Evolutionary conservation across 2,888 invertebrate species (phyloP).

Genomic region (Agrypnus murinus): DNA sequence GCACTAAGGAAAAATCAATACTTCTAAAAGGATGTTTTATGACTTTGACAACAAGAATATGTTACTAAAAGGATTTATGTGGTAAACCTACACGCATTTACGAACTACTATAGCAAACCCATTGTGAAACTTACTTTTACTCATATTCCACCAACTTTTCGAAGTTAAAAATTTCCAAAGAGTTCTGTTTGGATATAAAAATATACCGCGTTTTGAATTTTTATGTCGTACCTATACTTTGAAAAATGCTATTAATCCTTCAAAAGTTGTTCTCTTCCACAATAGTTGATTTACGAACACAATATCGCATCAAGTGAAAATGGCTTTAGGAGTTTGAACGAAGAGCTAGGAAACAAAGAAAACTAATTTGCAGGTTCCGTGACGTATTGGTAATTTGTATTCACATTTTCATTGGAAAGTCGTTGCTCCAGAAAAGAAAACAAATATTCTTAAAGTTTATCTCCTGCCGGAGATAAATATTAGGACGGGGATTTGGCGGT

Average conservation of each 20-base stretch:
- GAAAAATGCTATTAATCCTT: conserved; percentile 27
- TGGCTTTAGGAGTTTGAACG: conserved; percentile 18
- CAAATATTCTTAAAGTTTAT: conserved; percentile 30
- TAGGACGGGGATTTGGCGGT: conserved; percentile 23
- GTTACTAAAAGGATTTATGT: conserved; percentile 6
- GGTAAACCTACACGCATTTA: not conserved
- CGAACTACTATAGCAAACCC: conserved; percentile 23
- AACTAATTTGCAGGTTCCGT: conserved; percentile 38
- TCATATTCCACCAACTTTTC: not conserved
- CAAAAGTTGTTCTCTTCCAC: conserved; percentile 19
- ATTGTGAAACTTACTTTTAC: conserved; percentile 1
- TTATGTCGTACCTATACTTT: not conserved
- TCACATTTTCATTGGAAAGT: conserved; percentile 30
- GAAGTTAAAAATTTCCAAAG: conserved; percentile 4
- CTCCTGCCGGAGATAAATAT: conserved; percentile 25
- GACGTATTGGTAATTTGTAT: conserved; percentile 38
- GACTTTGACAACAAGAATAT: not conserved
- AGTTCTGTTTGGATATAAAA: conserved; percentile 15
- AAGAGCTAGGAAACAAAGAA: conserved; percentile 34
- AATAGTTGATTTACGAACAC: conserved; percentile 29
- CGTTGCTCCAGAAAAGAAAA: conserved; percentile 19
- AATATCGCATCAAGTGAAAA: conserved; percentile 30
- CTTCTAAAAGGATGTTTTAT: not conserved
- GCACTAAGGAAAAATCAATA: conserved; percentile 1
- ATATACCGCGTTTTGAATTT: conserved; percentile 23